phyloP scores from a whole-genome alignment of 2,797 vertebrate species.

The Semotilus atromaculatus region DNA sequence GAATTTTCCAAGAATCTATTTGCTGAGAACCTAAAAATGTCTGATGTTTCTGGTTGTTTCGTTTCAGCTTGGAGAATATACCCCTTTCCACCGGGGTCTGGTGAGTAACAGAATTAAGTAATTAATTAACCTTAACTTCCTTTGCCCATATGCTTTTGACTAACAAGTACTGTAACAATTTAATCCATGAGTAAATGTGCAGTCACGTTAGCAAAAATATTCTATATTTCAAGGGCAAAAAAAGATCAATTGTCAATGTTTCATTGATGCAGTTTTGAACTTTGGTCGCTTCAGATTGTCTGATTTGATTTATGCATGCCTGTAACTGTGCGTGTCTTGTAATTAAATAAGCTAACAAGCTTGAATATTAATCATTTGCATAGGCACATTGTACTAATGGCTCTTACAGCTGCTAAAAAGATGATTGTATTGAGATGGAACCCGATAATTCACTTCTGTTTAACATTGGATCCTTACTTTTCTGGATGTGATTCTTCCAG shows the following conservation, averaged over 20 bases:
- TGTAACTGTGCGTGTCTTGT: too few relatives aligned
- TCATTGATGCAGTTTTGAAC: background rate
- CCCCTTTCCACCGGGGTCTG: constrained; percentile 67
- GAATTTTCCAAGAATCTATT: background rate
- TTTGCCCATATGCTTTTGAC: background rate
- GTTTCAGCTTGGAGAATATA: constrained; percentile 86
- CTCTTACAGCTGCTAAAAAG: background rate
- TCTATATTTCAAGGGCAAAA: background rate
- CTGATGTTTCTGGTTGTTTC: background rate
- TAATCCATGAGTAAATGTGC: background rate
- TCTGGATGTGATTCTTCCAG: too few relatives aligned
- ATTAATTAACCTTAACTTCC: background rate
- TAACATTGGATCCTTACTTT: background rate
- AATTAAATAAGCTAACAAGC: too few relatives aligned
- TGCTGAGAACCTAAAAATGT: background rate
- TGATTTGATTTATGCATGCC: background rate
- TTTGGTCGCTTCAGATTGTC: background rate
- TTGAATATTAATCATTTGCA: background rate
- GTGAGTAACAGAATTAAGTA: constrained; percentile 65
- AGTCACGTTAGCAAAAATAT: background rate
- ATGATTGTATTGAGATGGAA: background rate
- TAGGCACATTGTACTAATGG: background rate
- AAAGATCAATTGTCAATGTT: background rate
- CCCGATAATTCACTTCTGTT: background rate
- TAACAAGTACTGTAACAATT: background rate